Evolutionary conservation across 2,888 invertebrate genomes (phyloP), one percentile per base, ranked within the genome.

Genomic region (Mimachlamys varia): DNA sequence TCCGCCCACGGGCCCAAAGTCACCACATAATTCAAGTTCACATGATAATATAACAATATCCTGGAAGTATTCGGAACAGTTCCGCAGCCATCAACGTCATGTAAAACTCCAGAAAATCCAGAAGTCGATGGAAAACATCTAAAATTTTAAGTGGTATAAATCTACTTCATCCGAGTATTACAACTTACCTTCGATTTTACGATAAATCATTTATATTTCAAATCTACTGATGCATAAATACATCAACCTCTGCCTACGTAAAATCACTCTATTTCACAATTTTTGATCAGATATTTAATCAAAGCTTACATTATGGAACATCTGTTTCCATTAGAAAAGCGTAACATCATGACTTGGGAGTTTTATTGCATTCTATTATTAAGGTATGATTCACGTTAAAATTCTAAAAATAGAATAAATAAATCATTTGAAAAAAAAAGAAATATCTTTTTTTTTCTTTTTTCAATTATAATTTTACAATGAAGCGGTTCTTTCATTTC

Each of bases 271-370:
- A 53, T 53, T 76, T 76, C 76, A 7, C 76, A 12, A 27, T 13
- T 33, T 76, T 76, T 22, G 62, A 62, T 62, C 19, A 33, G 76
- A 76, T 76, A 76, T 76, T 76, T 76, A 76, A 76, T 76, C 76
- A 33, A 33, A 76, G 33, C 33, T 0, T 76, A 27, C 13, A 76
- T 58, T 22, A 76, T 15, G 27, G 76, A 76, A 33, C 76, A 76
- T 27, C 76, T 76, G 76, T 33, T 58, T 76, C 76, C 76, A 76
- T 76, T 76, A 76, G 62, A n/a, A 62, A 10, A 19, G 22, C 10
- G 22, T 58, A 3, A 58, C 58, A 58, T 58, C 58, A 58, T 27
- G 76, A 76, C 76, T 76, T 22, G 76, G 27, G 7, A 15, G 0
- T 76, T 76, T 76, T 27, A 76, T 27, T 27, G 76, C 76, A 76